phyloP scores from a whole-genome alignment of 2,888 invertebrate species.

The Automeris io region DNA sequence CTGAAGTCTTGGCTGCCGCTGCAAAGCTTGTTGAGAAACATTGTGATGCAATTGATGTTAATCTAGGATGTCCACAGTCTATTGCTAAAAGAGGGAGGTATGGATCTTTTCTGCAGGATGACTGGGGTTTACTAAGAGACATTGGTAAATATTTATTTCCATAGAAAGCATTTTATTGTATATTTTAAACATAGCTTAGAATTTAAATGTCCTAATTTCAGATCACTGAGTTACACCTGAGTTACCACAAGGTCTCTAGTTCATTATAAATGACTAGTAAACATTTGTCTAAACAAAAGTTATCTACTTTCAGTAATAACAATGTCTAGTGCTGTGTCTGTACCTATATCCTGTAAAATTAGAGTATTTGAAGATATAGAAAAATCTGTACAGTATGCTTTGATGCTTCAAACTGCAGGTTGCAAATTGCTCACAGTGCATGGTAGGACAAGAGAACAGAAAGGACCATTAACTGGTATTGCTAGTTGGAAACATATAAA shows the following conservation, averaged over 20 bases:
- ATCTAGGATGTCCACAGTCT: constrained; percentile 98
- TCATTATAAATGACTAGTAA: no score
- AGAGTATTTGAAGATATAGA: constrained; percentile 91
- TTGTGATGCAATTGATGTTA: constrained; percentile 97
- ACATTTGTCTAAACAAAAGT: background rate
- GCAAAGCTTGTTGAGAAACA: constrained; percentile 89
- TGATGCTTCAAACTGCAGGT: constrained; percentile 96
- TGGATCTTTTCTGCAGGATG: constrained; percentile 97
- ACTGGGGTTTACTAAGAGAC: constrained; percentile 89
- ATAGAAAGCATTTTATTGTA: no score
- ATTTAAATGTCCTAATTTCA: no score
- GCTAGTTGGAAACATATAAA: constrained; percentile 96
- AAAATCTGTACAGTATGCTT: constrained; percentile 93
- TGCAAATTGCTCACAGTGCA: constrained; percentile 95
- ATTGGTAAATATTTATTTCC: constrained; percentile 83
- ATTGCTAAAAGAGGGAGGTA: constrained; percentile 98
- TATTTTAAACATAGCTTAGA: no score
- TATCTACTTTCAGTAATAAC: constrained; percentile 76
- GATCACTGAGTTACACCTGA: no score
- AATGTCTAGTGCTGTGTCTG: constrained; percentile 81
- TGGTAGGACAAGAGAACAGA: constrained; percentile 96
- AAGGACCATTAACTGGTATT: constrained; percentile 95
- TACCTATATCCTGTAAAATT: constrained; percentile 98
- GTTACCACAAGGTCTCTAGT: no score
- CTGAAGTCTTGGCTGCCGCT: constrained; percentile 90